These are phyloP conservation scores for Tachysurus vachellii DNA, from an alignment of 2,113 vertebrate genomes.

Conservation along the genomic window DNA sequence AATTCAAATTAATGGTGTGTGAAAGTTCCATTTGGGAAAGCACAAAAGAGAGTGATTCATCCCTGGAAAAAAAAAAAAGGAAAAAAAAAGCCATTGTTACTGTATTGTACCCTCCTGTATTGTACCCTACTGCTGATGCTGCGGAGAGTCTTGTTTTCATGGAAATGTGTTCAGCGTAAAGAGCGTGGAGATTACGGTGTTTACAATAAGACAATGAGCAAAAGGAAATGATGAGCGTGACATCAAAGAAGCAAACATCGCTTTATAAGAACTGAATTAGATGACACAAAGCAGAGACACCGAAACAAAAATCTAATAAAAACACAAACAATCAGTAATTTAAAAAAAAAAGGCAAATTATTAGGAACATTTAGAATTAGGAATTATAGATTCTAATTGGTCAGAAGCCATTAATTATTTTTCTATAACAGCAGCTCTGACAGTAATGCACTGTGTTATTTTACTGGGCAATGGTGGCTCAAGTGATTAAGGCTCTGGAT, in stretches of 20 bases:
- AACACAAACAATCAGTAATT: neutral
- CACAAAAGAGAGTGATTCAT: neutral
- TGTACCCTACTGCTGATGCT: neutral
- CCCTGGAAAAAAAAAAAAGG: neutral
- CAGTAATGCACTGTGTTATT: neutral
- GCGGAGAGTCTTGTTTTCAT: neutral
- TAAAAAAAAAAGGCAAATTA: neutral
- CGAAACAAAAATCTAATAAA: neutral
- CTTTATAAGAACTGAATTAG: neutral
- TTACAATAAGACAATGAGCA: slow-evolving; percentile 13
- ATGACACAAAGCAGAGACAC: neutral
- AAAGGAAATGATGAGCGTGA: neutral
- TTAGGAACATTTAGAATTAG: no score
- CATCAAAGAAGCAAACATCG: neutral
- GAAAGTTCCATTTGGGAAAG: slow-evolving; percentile 17
- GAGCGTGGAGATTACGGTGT: neutral
- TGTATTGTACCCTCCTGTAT: neutral
- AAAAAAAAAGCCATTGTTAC: neutral
- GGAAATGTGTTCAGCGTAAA: slow-evolving; percentile 19
- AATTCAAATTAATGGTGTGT: slow-evolving; percentile 36
- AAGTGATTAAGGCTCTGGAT: no score
- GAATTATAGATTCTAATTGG: neutral
- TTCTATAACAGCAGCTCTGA: neutral
- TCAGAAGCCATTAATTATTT: neutral
- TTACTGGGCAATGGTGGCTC: no score